Conservation (phyloP, 2,888 invertebrate species). For the Drosophila mercatorum region DNA sequence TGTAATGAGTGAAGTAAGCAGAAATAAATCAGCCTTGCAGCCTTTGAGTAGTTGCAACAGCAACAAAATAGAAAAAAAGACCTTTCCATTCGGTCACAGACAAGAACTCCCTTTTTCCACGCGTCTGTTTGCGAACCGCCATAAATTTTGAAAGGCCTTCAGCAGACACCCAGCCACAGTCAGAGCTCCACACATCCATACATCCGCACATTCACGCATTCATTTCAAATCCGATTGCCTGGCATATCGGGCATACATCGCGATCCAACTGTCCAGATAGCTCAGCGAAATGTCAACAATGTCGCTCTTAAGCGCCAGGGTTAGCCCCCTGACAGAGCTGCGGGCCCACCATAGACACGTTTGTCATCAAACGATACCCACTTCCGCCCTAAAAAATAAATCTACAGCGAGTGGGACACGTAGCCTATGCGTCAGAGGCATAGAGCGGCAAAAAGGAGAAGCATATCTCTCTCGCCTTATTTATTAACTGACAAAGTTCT, state of each 20-base stretch:
- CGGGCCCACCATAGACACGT: constrained; percentile 18
- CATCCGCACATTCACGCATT: constrained; percentile 27
- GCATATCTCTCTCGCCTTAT: constrained; percentile 35
- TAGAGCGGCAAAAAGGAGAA: constrained; percentile 6
- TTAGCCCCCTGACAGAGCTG: constrained; percentile 18
- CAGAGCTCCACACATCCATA: background rate
- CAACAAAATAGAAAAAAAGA: no score
- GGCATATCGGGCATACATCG: constrained; percentile 45
- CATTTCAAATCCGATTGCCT: constrained; percentile 36
- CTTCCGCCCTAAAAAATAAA: constrained; percentile 49
- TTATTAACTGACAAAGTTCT: constrained; percentile 39
- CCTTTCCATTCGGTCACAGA: no score
- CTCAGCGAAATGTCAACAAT: constrained; percentile 64
- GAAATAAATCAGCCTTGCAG: constrained; percentile 3
- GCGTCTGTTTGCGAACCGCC: constrained; percentile 9
- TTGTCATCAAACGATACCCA: constrained; percentile 29
- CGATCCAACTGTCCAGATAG: constrained; percentile 70
- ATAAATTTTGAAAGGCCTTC: constrained; percentile 46
- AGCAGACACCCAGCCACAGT: constrained; percentile 10
- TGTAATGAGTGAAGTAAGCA: background rate
- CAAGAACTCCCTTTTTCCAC: constrained; percentile 27
- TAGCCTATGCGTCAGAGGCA: constrained; percentile 51
- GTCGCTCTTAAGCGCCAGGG: constrained; percentile 60
- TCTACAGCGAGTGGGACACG: constrained; percentile 3
- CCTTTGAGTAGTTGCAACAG: background rate